Base-by-base conservation (phyloP, 2,888 invertebrate species). In the Ligdia adustata region DNA sequence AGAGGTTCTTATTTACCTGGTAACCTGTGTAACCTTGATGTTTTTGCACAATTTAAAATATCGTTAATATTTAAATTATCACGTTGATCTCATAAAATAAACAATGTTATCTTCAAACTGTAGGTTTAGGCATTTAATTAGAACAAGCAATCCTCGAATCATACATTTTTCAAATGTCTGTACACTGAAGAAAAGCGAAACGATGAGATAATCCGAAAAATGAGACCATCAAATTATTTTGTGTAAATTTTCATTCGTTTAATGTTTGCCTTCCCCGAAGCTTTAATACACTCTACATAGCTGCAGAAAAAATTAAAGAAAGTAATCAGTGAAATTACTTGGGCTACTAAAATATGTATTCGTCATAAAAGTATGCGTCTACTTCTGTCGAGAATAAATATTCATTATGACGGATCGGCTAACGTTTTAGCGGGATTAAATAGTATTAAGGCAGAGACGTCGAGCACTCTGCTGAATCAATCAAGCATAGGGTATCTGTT, bases 291-390 rank as follows among this genome's bases (percentile, higher is more conserved):
- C 79, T 83, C 80, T 61, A 66, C 62, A 62, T 62, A 61, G 68
- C 72, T 86, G 82, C 79, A 77, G 80, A 74, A 84, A 82, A 82
- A 86, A 89, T 89, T 89, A 88, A 87, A 87, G 86, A 86, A 88
- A 83, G 88, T 82, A 87, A 90, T 90, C 89, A 90, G 84, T 79
- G 79, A 65, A 82, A 90, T 89, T 87, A 90, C 87, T 6, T 54
- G 51, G 73, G 83, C 87, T 87, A 88, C 88, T 89, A 85, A 89
- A 90, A 89, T 88, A 90, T 90, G 89, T 88, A 90, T 88, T 75
- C 86, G 84, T 86, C 86, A 84, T 88, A 88, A 89, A 89, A 88
- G 87, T 89, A 85, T 86, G 81, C 76, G 77, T 77, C 76, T 78
- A 79, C 77, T 83, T 84, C 82, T 82, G 86, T 79, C 66, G 79